Base-by-base conservation (phyloP, 2,797 vertebrate species). In the Anas bernieri region DNA sequence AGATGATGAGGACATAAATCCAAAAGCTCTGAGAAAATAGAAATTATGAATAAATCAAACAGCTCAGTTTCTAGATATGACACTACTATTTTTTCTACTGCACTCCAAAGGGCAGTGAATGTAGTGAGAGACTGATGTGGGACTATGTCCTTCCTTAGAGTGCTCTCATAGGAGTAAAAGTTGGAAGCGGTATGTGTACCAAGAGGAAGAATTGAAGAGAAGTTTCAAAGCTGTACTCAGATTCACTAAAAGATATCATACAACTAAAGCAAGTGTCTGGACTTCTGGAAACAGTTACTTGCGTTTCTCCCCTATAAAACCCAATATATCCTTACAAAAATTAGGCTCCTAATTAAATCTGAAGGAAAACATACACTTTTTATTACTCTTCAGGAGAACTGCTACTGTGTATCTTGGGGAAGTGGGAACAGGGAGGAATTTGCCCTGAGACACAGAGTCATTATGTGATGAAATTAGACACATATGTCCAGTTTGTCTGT, bases 21-120 rank as follows among this genome's bases (percentile, higher is more conserved):
- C 8, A 69, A 79, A 79, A 90, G 11, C 26, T 66, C 37, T 28
- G 35, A 81, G 76, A 84, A 90, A 89, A 54, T 5, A 79, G 18
- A 79, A 92, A 61, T 9, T 20, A 88, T 23, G 31, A 72, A 80
- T 86, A 84, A 92, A 90, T 95, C 41, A 84, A 82, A 10, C 23
- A 48, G 68, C 61, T 90, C 30, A 3, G 3, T 76, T 90, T 77
- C 67, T 76, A 59, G 59, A 28, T 59, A 35, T 10, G 26, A 30
- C 28, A 12, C 7, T 58, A 50, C 9, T 43, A 1, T 8, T 75
- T 83, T 77, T 76, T 22, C 22, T 82, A 64, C 35, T 79, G 35
- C 31, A 37, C 93, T 76, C 67, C 56, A 35, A 93, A 92, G 81
- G 22, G 11, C 1, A 4, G 62, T 92, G 52, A 88, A 83, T 1